A percentile compares a stretch with the other conserved stretches of the same genome.
Evolutionary conservation across 2,888 invertebrate species (phyloP).

Genomic region (Erebia aethiops): DNA sequence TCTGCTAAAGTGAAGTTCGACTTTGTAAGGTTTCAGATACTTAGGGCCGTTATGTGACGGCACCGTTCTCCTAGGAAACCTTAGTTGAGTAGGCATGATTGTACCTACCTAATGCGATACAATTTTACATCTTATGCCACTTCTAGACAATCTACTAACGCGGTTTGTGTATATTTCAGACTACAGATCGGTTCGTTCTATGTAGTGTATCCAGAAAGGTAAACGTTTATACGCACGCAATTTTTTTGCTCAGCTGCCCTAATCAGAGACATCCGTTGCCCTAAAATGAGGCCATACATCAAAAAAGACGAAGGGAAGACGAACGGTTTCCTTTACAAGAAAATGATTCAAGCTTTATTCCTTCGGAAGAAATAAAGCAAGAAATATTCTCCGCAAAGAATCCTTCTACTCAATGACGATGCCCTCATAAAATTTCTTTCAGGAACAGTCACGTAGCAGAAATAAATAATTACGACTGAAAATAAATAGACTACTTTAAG

Average conservation of each 20-base stretch:
- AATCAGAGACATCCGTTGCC: constrained; percentile 1
- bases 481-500: constrained; percentile 4
- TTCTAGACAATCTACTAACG: too few species aligned
- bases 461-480: constrained; percentile 13
- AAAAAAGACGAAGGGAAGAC: constrained; percentile 5
- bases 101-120: too few species aligned
- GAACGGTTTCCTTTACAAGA: not conserved
- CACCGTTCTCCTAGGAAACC: too few species aligned
- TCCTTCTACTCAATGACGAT: not conserved
- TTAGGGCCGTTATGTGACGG: too few species aligned
- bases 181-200: not conserved
- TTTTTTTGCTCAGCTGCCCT: not conserved
- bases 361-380: too few species aligned
- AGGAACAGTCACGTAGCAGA: constrained; percentile 8
- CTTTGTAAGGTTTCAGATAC: too few species aligned
- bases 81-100: too few species aligned
- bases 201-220: not conserved
- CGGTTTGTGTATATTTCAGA: too few species aligned
- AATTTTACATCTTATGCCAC: too few species aligned
- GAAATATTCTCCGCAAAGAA: too few species aligned
- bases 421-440: constrained; percentile 7
- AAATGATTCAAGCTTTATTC: constrained; percentile 1
- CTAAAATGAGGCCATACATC: not conserved
- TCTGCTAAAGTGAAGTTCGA: too few species aligned
- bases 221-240: not conserved